Evolutionary conservation across 2,797 vertebrate genomes (phyloP).

Genomic region (Gephyroberyx darwinii): DNA sequence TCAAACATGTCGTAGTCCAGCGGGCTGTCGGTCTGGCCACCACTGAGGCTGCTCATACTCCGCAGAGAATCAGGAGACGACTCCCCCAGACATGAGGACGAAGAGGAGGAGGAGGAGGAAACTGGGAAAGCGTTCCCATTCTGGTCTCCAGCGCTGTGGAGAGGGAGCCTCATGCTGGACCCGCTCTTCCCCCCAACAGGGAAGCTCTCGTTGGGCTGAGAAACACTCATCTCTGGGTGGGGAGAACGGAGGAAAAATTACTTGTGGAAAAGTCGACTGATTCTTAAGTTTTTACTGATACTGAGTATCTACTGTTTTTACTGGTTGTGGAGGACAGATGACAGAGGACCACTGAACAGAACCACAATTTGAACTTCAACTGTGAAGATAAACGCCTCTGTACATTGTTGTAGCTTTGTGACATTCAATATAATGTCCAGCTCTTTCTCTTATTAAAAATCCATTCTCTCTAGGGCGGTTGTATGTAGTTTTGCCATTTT

Average conservation of each 20-base stretch:
- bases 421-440: conserved; percentile 6
- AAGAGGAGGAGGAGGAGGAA: conserved; percentile 67
- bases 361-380: background rate
- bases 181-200: conserved; percentile 9
- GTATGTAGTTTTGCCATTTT: background rate
- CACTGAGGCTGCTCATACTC: conserved; percentile 68
- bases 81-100: conserved; percentile 57
- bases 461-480: background rate
- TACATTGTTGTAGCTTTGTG: background rate
- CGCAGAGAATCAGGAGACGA: conserved; percentile 64
- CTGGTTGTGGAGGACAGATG: background rate
- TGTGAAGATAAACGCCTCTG: background rate
- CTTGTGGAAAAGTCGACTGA: background rate
- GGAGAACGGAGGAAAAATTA: background rate
- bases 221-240: conserved; percentile 63
- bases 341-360: background rate
- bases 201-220: conserved; percentile 35
- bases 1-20: conserved; percentile 77
- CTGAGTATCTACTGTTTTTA: background rate
- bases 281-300: conserved; percentile 6
- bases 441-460: background rate
- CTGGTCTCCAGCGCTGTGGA: conserved; percentile 77
- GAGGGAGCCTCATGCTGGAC: conserved; percentile 70
- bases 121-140: conserved; percentile 78
- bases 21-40: conserved; percentile 52